Percentiles rank a stretch among this genome's conserved stretches.
Conservation (phyloP, 2,888 invertebrate genomes). For the Cephonodes hylas region DNA sequence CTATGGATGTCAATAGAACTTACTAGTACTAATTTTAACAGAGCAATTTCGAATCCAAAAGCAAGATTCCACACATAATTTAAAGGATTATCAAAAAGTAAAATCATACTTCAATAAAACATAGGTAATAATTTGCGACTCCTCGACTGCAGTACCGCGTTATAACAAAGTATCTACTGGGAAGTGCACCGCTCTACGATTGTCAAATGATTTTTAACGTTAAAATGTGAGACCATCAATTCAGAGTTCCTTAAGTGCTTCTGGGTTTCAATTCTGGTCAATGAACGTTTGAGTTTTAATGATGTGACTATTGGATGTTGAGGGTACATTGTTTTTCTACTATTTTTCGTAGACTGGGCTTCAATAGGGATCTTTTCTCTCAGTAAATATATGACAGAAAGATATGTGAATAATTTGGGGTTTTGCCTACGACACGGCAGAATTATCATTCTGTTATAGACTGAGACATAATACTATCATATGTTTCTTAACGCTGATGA, state of each 20-base stretch:
- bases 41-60: too few relatives aligned
- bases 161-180: slow-evolving; percentile 8
- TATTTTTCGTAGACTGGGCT: neutral
- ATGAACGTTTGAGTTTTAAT: neutral
- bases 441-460: too few relatives aligned
- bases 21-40: too few relatives aligned
- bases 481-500: too few relatives aligned
- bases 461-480: too few relatives aligned
- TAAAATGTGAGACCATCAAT: neutral
- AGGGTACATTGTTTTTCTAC: neutral
- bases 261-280: neutral
- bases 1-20: too few relatives aligned
- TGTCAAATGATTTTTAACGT: slow-evolving; percentile 15
- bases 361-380: too few relatives aligned
- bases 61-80: too few relatives aligned
- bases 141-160: neutral
- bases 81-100: neutral
- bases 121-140: neutral
- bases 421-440: too few relatives aligned
- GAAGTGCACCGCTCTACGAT: slow-evolving; percentile 1
- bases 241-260: neutral
- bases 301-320: neutral
- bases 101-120: too few relatives aligned
- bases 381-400: too few relatives aligned
- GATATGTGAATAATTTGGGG: too few relatives aligned